Conservation (phyloP, 2,113 vertebrate genomes). For the Trogon surrucura region DNA sequence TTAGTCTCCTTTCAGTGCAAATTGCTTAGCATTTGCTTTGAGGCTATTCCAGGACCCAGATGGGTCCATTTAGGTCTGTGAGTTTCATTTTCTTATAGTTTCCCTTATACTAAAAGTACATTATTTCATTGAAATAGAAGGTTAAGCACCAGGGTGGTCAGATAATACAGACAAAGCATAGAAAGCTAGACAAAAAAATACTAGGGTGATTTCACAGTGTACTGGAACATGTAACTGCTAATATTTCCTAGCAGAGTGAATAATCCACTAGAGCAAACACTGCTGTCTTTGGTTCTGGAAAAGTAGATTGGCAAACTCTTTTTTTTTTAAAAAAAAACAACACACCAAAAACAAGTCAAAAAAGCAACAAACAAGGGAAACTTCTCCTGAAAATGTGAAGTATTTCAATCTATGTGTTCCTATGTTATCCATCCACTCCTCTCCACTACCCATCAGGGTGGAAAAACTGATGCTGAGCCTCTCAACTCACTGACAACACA, state of each 20-base stretch:
- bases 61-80: background rate
- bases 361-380: background rate
- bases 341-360: too few relatives aligned
- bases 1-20: background rate
- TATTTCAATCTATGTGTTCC: background rate
- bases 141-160: background rate
- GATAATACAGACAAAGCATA: background rate
- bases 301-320: background rate
- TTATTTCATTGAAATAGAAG: background rate
- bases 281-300: background rate
- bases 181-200: background rate
- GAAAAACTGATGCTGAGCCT: background rate
- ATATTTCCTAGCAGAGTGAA: background rate
- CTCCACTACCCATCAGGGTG: background rate
- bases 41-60: background rate
- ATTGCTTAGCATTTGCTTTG: background rate
- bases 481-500: background rate
- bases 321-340: too few relatives aligned
- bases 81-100: background rate
- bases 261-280: background rate
- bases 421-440: background rate
- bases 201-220: background rate
- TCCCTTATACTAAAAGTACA: background rate
- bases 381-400: background rate
- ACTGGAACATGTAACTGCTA: background rate